phyloP scores from a whole-genome alignment of 2,888 invertebrate genomes.

The Trachelus iudaicus region DNA sequence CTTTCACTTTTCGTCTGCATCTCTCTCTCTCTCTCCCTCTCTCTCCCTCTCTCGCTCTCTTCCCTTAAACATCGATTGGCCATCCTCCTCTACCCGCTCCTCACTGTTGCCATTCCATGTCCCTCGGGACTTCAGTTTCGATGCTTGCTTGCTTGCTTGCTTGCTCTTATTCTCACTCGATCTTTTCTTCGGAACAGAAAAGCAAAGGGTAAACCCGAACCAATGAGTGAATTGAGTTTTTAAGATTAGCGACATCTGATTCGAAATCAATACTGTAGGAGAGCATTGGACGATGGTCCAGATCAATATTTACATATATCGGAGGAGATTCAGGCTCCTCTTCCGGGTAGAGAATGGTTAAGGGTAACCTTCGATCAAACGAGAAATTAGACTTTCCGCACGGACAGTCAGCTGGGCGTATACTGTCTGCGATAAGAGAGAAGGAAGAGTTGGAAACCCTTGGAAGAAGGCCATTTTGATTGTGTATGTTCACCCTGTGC shows the following conservation, averaged over 20 bases:
- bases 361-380: slow-evolving; percentile 32
- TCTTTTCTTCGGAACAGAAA: background rate
- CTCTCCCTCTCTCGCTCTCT: background rate
- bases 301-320: background rate
- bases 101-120: background rate
- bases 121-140: background rate
- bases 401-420: slow-evolving; percentile 23
- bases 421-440: slow-evolving; percentile 14
- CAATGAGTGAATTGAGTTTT: background rate
- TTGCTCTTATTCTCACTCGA: background rate
- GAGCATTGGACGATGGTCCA: background rate
- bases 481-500: background rate
- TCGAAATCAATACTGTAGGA: background rate
- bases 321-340: background rate
- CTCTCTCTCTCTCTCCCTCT: background rate
- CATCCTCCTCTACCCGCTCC: background rate
- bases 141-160: background rate
- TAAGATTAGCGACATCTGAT: background rate
- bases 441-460: slow-evolving; percentile 15
- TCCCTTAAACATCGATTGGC: background rate
- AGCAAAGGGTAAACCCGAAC: background rate
- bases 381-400: slow-evolving; percentile 34
- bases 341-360: slow-evolving; percentile 12
- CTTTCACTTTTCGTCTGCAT: background rate
- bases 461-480: background rate